Evolutionary conservation across 2,113 vertebrate species (phyloP), one percentile per base, ranked within the genome.

Genomic region (Menidia beryllina): DNA sequence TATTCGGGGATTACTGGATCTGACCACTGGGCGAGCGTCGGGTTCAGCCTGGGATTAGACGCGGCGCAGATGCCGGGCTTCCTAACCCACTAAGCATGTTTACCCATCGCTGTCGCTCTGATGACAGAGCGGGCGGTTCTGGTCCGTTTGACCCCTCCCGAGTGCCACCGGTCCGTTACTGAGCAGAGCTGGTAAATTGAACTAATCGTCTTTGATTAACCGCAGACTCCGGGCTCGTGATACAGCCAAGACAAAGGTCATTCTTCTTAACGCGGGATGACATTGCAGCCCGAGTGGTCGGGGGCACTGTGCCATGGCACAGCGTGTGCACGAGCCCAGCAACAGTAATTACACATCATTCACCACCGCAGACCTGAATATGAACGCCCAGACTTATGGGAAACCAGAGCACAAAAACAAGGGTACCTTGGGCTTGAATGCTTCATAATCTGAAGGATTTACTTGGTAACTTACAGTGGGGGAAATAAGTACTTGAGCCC

Each of bases 141-240:
- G 25, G 75, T 68, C 68, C 36, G 56, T 79, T 49, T 85, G 87
- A 88, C 84, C 82, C 80, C 79, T 56, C 70, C 41, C 72, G 7
- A 19, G 47, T 58, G 80, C 72, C 86, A 85, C 45, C 25, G 23
- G 47, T 75, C 69, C 86, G 86, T 83, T 83, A 91, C 70, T 14
- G 24, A 86, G 73, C 84, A 88, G 83, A 85, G 70, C 72, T 71
- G 66, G 85, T 75, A 90, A 90, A 91, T 91, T 89, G 82, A 90
- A 81, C 81, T 91, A 88, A 92, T 91, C 89, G 80, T 83, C 88
- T 91, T 90, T 93, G 91, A 92, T 93, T 92, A 92, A 89, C 73
- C 80, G 67, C 74, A 64, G 74, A 88, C 88, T 82, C 53, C 52
- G 56, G 82, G 87, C 88, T 84, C 45, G 73, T 78, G 77, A 80